phyloP scores from a whole-genome alignment of 2,797 vertebrate species.

The Gymnoscopelus microlampas region DNA sequence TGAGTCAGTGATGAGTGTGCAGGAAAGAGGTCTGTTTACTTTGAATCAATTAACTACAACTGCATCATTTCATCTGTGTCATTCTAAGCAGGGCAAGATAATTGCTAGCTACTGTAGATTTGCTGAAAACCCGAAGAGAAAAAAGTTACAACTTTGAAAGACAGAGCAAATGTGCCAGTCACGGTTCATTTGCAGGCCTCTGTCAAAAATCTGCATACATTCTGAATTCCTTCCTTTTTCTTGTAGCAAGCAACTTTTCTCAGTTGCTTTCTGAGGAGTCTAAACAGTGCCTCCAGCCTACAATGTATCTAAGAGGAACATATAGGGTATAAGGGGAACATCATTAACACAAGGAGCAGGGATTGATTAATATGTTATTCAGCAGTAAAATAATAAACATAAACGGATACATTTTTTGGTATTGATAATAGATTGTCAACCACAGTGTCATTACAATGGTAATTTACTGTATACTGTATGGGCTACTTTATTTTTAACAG shows the following conservation, averaged over 20 bases:
- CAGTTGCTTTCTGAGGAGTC: neutral
- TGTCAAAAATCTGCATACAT: neutral
- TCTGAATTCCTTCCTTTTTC: constrained; percentile 4
- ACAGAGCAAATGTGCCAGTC: neutral
- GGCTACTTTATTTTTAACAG: no score
- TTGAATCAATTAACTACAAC: neutral
- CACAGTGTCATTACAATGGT: no score
- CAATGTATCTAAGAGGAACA: constrained; percentile 1
- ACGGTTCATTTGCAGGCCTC: constrained; percentile 2
- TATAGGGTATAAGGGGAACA: neutral
- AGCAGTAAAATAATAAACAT: neutral
- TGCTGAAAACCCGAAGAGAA: neutral
- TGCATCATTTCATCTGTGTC: neutral
- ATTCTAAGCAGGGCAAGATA: constrained; percentile 9
- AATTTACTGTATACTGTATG: no score
- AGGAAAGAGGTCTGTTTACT: neutral
- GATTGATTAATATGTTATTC: constrained; percentile 28
- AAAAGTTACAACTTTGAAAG: neutral
- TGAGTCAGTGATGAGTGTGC: constrained; percentile 11
- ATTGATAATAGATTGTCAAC: no score
- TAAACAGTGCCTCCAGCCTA: neutral
- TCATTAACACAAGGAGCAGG: constrained; percentile 5
- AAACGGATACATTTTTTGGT: no score
- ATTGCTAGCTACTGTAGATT: neutral
- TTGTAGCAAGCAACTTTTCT: neutral